Percentiles rank a stretch among this genome's conserved stretches.
These are phyloP conservation scores for Cercocebus atys DNA, from an alignment of 2,113 vertebrate genomes.

Conservation along the genomic window DNA sequence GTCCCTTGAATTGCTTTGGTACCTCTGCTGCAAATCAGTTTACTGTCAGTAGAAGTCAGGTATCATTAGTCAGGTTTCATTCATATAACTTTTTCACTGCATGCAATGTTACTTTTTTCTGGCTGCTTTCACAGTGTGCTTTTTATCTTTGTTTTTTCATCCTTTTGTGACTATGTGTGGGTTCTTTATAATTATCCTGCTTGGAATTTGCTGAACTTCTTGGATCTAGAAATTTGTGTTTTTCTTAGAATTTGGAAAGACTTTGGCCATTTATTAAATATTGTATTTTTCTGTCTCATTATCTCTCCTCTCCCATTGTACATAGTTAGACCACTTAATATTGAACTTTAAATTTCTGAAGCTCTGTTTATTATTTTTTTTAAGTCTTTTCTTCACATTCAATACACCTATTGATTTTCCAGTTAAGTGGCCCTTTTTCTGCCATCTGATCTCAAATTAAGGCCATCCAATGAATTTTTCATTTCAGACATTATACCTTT, in stretches of 20 bases:
- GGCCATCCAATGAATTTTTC: constrained; percentile 6
- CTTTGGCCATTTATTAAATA: neutral
- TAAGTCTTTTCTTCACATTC: constrained; percentile 16
- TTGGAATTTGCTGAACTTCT: neutral
- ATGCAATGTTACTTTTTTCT: neutral
- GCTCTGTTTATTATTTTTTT: neutral
- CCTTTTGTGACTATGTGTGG: neutral
- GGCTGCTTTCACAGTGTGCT: neutral
- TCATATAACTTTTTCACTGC: neutral
- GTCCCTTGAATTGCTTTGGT: neutral
- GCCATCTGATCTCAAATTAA: neutral
- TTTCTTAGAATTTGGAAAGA: neutral
- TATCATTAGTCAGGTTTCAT: neutral
- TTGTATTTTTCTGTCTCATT: neutral
- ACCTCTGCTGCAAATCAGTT: neutral
- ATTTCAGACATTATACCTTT: neutral
- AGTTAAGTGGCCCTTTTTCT: constrained; percentile 15
- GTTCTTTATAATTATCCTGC: neutral
- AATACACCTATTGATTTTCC: neutral
- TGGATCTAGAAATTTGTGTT: neutral
- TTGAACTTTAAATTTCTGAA: neutral
- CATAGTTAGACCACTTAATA: neutral
- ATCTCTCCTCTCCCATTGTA: neutral
- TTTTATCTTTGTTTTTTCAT: neutral
- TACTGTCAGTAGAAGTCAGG: neutral